These are phyloP conservation scores for Heteractis magnifica DNA, from an alignment of 92 coral and sea anemone genomes.

Conservation along the genomic window DNA sequence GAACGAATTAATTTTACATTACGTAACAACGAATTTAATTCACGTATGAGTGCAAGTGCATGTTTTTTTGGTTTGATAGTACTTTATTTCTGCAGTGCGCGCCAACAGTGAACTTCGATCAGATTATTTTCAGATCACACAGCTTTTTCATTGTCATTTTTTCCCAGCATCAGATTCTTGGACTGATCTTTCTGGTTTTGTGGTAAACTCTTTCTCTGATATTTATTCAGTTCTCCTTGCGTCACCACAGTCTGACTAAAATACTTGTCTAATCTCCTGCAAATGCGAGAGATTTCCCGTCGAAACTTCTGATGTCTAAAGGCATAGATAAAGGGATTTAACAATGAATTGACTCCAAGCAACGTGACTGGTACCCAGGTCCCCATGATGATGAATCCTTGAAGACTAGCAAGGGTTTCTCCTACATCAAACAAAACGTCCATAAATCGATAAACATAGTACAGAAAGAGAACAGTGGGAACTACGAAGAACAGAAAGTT, in stretches of 20 bases:
- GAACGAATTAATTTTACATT: too few species aligned
- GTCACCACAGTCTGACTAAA: constrained; percentile 27
- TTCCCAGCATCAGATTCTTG: not conserved
- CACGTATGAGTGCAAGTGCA: too few species aligned
- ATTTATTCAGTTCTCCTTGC: constrained; percentile 19
- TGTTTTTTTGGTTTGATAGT: too few species aligned
- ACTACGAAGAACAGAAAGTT: constrained; percentile 59
- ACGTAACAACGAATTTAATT: too few species aligned
- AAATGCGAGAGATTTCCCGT: constrained; percentile 34
- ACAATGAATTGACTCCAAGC: constrained; percentile 51
- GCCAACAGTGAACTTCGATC: not conserved
- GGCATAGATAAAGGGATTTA: constrained; percentile 64
- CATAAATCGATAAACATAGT: constrained; percentile 57
- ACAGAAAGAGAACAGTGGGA: constrained; percentile 56
- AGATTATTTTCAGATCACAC: not conserved
- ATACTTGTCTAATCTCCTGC: constrained; percentile 30
- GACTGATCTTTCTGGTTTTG: not conserved
- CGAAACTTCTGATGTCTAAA: constrained; percentile 61
- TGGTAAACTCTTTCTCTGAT: not conserved
- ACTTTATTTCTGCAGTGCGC: not conserved
- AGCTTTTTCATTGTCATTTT: not conserved
- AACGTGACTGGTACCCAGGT: constrained; percentile 71
- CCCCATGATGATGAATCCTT: constrained; percentile 53
- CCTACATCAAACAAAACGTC: constrained; percentile 38
- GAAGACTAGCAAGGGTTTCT: constrained; percentile 44